Evolutionary conservation across 2,888 invertebrate genomes (phyloP).

Genomic region (Bhutanitis thaidina): DNA sequence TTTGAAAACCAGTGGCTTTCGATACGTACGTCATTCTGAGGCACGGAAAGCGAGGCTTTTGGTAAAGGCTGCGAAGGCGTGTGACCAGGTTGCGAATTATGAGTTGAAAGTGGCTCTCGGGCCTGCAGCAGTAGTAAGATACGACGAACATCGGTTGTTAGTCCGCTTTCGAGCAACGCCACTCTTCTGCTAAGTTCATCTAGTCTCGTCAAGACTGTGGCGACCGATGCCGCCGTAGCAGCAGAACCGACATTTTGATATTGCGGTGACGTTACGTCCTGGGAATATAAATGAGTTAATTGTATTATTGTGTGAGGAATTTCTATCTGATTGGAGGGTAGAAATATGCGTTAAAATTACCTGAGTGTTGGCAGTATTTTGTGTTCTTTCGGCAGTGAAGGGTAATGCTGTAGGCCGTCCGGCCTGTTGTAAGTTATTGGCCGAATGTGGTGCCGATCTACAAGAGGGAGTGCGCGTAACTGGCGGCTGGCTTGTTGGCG

Average conservation of each 20-base stretch:
- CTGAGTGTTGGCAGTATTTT: conserved; percentile 42
- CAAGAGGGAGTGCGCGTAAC: conserved; percentile 59
- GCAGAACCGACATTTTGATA: conserved; percentile 69
- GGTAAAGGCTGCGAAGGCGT: conserved; percentile 62
- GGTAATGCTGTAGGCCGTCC: conserved; percentile 61
- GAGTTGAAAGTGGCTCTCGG: conserved; percentile 42
- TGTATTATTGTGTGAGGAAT: no score
- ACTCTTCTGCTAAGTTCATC: conserved; percentile 85
- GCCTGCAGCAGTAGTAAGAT: conserved; percentile 84
- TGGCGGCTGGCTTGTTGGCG: conserved; percentile 48
- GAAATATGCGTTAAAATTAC: conserved; percentile 18
- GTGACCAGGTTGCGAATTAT: conserved; percentile 50
- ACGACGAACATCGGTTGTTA: conserved; percentile 86
- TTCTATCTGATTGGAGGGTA: not conserved
- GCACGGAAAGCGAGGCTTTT: conserved; percentile 66
- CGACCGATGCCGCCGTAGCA: conserved; percentile 61
- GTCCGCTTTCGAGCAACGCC: conserved; percentile 84
- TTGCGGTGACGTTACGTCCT: conserved; percentile 68
- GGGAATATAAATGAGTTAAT: conserved; percentile 23
- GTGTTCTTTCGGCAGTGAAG: conserved; percentile 51
- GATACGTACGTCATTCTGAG: conserved; percentile 52
- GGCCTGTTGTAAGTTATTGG: conserved; percentile 67
- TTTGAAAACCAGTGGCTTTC: not conserved
- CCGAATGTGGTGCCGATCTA: conserved; percentile 72
- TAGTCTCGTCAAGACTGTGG: conserved; percentile 82